Evolutionary conservation across 2,113 vertebrate species (phyloP).

Genomic region (Oxyruncus cristatus): DNA sequence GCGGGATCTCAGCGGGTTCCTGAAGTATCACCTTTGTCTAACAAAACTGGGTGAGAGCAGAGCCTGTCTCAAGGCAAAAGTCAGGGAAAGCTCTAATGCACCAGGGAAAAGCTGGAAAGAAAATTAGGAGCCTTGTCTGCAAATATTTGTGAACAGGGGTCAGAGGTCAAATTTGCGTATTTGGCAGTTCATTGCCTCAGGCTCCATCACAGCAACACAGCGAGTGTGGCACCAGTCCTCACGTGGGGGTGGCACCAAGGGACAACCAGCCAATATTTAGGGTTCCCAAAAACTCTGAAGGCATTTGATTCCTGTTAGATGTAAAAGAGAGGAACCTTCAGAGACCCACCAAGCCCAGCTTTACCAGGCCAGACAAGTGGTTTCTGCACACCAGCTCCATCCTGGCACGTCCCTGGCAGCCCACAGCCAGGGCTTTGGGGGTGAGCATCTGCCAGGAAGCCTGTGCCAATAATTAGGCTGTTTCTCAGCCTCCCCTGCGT

Average conservation of each 20-base stretch:
- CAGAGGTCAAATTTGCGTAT: background rate
- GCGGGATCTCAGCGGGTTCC: background rate
- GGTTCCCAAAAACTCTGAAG: background rate
- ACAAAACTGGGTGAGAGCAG: background rate
- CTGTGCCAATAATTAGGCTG: background rate
- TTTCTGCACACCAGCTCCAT: background rate
- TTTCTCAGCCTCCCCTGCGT: background rate
- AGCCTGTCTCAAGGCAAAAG: background rate
- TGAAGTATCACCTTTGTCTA: background rate
- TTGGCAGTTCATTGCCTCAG: background rate
- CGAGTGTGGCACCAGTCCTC: background rate
- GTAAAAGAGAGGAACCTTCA: background rate
- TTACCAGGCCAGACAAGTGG: background rate
- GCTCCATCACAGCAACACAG: background rate
- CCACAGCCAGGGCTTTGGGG: background rate
- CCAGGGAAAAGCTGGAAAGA: background rate
- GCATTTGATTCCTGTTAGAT: background rate
- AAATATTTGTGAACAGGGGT: background rate
- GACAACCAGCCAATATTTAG: background rate
- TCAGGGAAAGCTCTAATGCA: background rate
- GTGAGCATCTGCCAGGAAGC: background rate
- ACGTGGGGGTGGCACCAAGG: background rate
- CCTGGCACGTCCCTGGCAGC: background rate
- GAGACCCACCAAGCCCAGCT: background rate
- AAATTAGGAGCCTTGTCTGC: background rate